Base-by-base conservation (phyloP, 2,797 vertebrate genomes). In the Sebastes hubbsi region DNA sequence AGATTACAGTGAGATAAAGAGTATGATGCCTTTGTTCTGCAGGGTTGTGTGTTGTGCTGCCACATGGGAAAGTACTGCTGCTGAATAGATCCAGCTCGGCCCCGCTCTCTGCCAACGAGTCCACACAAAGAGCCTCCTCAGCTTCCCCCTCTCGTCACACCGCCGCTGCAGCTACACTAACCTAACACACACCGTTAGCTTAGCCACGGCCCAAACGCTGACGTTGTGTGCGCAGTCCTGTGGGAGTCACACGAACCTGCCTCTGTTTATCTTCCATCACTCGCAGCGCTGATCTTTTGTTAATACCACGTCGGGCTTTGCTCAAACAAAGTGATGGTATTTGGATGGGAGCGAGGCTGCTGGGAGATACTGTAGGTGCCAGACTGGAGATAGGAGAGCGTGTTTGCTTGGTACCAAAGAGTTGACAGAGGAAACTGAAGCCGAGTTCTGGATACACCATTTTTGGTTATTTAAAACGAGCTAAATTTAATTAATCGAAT, bases 221-320 rank as follows among this genome's bases (percentile, higher is more conserved):
- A 77, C 70, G 34, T 24, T 22, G 83, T 68, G 81, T 49, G 66
- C 22, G 2, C 54, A 46, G 7, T 65, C 82, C 82, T 76, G 60
- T 1, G 25, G 81, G 78, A 85, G 73, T 71, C 65, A 5, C 74
- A 72, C 70, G 68, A 8, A 75, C 79, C 82, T 56, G 75, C 75
- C 82, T 82, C 49, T 94, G 88, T 90, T 93, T 90, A 87, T 87
- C 89, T 77, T 88, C 77, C 88, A 91, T 89, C 89, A 86, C 79
- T 84, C 30, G 75, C 83, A 55, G 83, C 8, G 46, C 77, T 84
- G 82, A 84, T 86, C 87, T 85, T 91, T 87, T 87, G 86, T 89
- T 83, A 86, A 87, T 74, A 77, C 73, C 78, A 78, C 63, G 55
- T 32, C 61, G 69, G 83, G 86, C 86, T 80, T 64, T 32, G 76